These are phyloP conservation scores for Cerastoderma edule DNA, from an alignment of 2,888 invertebrate genomes.

Conservation along the genomic window DNA sequence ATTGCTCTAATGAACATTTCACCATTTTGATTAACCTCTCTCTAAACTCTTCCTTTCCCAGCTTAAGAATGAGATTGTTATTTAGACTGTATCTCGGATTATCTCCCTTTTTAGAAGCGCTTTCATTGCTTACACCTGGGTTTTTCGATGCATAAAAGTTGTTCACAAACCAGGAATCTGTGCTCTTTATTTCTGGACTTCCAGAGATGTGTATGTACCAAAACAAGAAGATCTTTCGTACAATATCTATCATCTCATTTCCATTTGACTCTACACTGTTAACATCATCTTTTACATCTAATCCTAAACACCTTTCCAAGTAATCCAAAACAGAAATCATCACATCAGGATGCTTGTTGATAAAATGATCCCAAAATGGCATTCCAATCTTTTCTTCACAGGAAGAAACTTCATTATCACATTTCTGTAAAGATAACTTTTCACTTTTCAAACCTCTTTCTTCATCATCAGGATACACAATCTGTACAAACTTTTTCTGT, in stretches of 20 bases:
- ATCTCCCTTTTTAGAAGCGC: background rate
- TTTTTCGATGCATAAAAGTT: slow-evolving; percentile 1
- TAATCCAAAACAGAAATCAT: background rate
- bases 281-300: too few species aligned
- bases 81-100: background rate
- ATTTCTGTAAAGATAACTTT: too few species aligned
- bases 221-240: slow-evolving; percentile 2
- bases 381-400: too few species aligned
- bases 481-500: slow-evolving; percentile 26
- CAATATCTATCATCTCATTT: background rate
- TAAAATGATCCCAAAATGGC: slow-evolving; percentile 17
- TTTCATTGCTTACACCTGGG: background rate
- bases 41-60: background rate
- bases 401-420: too few species aligned
- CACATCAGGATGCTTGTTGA: slow-evolving; percentile 5
- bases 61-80: background rate
- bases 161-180: slow-evolving; percentile 14
- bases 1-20: background rate
- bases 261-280: background rate
- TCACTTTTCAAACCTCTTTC: background rate
- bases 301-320: slow-evolving; percentile 6
- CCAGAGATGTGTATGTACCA: slow-evolving; percentile 4
- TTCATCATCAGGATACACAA: slow-evolving; percentile 32
- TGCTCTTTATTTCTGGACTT: background rate
- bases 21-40: background rate